Percentiles rank a stretch among this genome's conserved stretches.
phyloP scores from a whole-genome alignment of 1,140 invertebrate genomes.

The Nylanderia fulva region DNA sequence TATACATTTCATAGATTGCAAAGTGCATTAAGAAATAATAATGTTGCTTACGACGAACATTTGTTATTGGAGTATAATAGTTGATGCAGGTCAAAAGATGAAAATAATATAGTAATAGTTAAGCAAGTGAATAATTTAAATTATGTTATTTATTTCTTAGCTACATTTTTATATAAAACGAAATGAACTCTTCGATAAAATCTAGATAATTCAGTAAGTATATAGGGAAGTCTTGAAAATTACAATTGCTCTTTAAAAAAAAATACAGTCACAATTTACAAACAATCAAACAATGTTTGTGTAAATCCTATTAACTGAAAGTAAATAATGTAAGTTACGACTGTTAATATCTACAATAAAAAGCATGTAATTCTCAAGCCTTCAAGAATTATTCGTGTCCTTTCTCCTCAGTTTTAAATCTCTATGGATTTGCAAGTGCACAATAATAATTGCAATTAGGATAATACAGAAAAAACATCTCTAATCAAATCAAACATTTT shows the following conservation, averaged over 20 bases:
- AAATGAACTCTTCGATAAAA: constrained; percentile 35
- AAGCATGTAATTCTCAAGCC: constrained; percentile 80
- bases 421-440: constrained; percentile 43
- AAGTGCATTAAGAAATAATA: constrained; percentile 68
- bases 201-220: constrained; percentile 50
- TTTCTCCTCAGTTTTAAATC: constrained; percentile 63
- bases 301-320: constrained; percentile 76
- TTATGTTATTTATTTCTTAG: constrained; percentile 83
- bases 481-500: constrained; percentile 48
- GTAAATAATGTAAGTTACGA: constrained; percentile 77
- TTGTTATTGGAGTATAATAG: constrained; percentile 75
- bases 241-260: constrained; percentile 63
- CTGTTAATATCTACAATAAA: constrained; percentile 80
- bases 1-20: constrained; percentile 69
- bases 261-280: constrained; percentile 27
- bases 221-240: constrained; percentile 74
- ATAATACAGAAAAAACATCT: constrained; percentile 6
- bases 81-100: constrained; percentile 61
- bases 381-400: constrained; percentile 67
- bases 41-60: constrained; percentile 70
- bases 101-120: constrained; percentile 74
- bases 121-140: constrained; percentile 78
- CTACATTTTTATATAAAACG: constrained; percentile 75
- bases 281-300: constrained; percentile 57
- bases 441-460: constrained; percentile 20